A percentile compares a stretch with the other conserved stretches of the same genome.
Evolutionary conservation across 2,113 vertebrate species (phyloP).

Genomic region (Perognathus longimembris): DNA sequence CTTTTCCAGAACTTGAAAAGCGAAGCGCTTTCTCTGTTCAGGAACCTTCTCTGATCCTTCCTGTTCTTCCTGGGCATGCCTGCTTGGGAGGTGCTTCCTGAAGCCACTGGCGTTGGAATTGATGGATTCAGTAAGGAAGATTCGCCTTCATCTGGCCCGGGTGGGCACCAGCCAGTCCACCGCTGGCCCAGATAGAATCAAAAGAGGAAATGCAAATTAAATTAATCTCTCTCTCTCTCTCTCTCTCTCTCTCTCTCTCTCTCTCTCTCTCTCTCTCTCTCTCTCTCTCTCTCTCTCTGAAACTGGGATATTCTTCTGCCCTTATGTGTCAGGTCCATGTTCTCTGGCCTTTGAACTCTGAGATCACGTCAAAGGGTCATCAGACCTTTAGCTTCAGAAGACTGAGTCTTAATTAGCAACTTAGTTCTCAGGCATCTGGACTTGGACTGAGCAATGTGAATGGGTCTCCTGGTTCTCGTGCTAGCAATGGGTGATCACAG

Average conservation of each 20-base stretch:
- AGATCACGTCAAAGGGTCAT: background rate
- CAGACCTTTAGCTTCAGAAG: background rate
- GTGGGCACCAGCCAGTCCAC: background rate
- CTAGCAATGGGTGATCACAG: background rate
- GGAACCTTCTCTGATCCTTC: background rate
- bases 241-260: too few relatives aligned
- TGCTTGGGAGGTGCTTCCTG: background rate
- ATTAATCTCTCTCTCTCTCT: background rate
- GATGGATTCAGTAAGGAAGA: background rate
- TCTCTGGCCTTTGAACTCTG: background rate
- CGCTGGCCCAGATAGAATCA: background rate
- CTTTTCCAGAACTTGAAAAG: background rate
- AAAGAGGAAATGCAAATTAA: background rate
- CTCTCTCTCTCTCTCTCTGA: background rate
- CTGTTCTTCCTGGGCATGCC: background rate
- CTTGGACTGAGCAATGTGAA: too few relatives aligned
- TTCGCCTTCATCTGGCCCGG: background rate
- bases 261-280: too few relatives aligned
- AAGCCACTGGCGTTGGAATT: background rate
- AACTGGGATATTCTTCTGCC: background rate
- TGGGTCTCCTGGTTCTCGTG: background rate
- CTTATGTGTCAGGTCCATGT: background rate
- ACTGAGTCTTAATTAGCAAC: background rate
- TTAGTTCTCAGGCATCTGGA: background rate
- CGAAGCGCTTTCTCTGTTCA: background rate